Evolutionary conservation across 2,797 vertebrate genomes (phyloP).

Genomic region (Balearica regulorum): DNA sequence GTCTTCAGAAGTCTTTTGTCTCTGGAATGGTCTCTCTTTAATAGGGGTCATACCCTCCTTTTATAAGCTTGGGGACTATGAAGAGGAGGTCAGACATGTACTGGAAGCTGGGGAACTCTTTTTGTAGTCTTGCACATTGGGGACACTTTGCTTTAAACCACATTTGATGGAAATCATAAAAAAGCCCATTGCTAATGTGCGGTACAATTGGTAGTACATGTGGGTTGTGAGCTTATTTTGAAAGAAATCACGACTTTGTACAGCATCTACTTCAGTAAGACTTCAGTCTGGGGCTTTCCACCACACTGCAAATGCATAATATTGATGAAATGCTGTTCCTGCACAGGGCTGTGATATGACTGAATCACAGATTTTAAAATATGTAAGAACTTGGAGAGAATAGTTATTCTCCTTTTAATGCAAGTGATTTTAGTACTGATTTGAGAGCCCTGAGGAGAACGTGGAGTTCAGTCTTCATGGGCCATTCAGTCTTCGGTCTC

Average conservation of each 20-base stretch:
- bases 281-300: background rate
- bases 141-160: background rate
- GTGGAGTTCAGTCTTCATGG: conserved; percentile 11
- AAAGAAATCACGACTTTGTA: background rate
- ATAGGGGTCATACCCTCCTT: background rate
- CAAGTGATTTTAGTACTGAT: background rate
- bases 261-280: background rate
- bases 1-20: background rate
- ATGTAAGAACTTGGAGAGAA: background rate
- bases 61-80: background rate
- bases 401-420: background rate
- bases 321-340: background rate
- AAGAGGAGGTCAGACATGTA: background rate
- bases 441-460: background rate
- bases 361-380: background rate
- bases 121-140: background rate
- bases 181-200: background rate
- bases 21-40: background rate
- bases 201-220: background rate
- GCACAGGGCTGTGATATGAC: background rate
- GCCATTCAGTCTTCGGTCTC: conserved; percentile 40
- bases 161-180: background rate
- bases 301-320: background rate
- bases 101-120: background rate
- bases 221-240: background rate